Evolutionary conservation across 2,113 vertebrate genomes (phyloP).

Genomic region (Pseudois nayaur): DNA sequence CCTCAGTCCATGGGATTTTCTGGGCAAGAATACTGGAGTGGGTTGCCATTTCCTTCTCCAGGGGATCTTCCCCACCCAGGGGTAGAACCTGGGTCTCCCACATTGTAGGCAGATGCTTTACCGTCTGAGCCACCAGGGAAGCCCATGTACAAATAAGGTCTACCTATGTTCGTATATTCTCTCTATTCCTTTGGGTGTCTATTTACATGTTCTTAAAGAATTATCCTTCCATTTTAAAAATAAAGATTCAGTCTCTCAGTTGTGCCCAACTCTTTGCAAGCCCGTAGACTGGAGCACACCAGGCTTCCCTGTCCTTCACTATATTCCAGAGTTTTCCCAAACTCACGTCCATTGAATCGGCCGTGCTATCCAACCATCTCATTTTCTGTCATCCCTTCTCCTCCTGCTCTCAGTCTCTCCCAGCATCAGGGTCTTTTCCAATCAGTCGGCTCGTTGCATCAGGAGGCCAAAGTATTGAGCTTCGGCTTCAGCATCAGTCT

Average conservation of each 20-base stretch:
- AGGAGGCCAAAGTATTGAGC: not conserved
- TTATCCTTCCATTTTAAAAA: not conserved
- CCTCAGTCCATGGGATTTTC: no score
- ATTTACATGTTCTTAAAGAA: not conserved
- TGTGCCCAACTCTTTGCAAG: not conserved
- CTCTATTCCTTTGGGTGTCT: not conserved
- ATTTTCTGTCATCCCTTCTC: not conserved
- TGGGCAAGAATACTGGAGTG: no score
- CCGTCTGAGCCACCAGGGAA: no score
- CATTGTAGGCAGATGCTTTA: no score
- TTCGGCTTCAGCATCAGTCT: not conserved
- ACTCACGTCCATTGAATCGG: not conserved
- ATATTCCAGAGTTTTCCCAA: not conserved
- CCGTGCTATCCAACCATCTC: not conserved
- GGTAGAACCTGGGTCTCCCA: no score
- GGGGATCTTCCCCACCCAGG: no score
- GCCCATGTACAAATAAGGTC: not conserved
- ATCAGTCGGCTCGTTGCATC: fast-evolving
- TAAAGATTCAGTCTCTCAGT: not conserved
- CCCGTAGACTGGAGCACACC: not conserved
- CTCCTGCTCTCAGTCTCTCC: not conserved
- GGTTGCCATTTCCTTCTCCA: no score
- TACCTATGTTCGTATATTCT: not conserved
- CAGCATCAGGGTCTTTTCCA: not conserved
- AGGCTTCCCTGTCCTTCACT: not conserved